Percentiles rank a stretch among this genome's conserved stretches.
Evolutionary conservation across 2,797 vertebrate genomes (phyloP).

Genomic region (Gymnothorax reevesii): DNA sequence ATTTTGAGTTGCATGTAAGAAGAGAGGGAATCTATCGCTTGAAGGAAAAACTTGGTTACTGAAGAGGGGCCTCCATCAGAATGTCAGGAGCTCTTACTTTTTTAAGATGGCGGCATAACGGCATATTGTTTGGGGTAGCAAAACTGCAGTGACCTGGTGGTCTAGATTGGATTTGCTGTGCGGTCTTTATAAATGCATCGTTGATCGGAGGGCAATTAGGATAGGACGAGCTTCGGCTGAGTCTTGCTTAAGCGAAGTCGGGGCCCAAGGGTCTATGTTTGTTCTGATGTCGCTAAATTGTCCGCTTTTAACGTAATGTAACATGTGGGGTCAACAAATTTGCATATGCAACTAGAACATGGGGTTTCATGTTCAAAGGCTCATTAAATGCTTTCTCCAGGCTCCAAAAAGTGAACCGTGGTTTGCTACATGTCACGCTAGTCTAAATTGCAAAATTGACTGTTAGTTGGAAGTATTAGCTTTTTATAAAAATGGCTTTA

Average conservation of each 20-base stretch:
- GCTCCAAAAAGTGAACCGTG: not conserved
- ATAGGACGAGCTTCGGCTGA: not conserved
- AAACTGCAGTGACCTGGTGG: not conserved
- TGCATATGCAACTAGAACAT: not conserved
- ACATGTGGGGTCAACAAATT: not conserved
- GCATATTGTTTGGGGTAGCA: not conserved
- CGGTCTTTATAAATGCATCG: not conserved
- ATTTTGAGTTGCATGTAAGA: not conserved
- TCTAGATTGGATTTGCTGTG: not conserved
- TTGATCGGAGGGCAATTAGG: not conserved
- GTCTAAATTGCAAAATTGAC: not conserved
- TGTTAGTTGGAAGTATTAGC: too few species aligned
- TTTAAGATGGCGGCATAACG: not conserved
- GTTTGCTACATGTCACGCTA: not conserved
- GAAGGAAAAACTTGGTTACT: not conserved
- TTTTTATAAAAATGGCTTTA: not conserved
- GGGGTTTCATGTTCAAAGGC: not conserved
- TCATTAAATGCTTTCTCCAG: not conserved
- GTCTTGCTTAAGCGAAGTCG: not conserved
- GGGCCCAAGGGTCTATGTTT: not conserved
- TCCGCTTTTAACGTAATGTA: not conserved
- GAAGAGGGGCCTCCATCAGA: not conserved
- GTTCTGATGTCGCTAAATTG: not conserved
- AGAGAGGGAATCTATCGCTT: not conserved
- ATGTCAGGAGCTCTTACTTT: not conserved